phyloP scores from a whole-genome alignment of 1,140 invertebrate genomes.

The Ylistrum balloti region DNA sequence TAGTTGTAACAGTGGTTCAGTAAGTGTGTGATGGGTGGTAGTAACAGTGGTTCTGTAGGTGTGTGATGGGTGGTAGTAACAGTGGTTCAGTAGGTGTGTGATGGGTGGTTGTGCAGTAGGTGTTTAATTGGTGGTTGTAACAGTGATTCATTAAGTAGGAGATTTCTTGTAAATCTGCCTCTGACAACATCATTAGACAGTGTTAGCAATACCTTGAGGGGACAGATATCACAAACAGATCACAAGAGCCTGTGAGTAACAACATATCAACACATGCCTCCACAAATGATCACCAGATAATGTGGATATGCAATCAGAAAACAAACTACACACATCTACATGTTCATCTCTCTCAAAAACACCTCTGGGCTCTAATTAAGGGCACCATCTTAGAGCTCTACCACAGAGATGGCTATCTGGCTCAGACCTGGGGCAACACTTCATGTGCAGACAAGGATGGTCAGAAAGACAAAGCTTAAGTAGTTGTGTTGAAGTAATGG shows the following conservation, averaged over 20 bases:
- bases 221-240: neutral
- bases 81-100: neutral
- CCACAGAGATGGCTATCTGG: slow-evolving; percentile 30
- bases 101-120: neutral
- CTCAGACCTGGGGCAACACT: neutral
- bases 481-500: neutral
- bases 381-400: slow-evolving; percentile 6
- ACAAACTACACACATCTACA: neutral
- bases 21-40: no score
- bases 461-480: neutral
- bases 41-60: no score
- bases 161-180: neutral
- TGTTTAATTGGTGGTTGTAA: neutral
- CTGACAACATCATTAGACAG: neutral
- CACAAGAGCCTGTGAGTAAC: neutral
- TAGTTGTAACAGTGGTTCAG: no score
- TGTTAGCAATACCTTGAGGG: neutral
- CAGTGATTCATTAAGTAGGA: neutral
- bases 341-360: neutral
- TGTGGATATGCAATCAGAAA: neutral
- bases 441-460: neutral
- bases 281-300: neutral
- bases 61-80: neutral
- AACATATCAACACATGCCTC: neutral
- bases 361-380: slow-evolving; percentile 9